These are phyloP conservation scores for Chaetops frenatus DNA, from an alignment of 2,113 vertebrate genomes.

Conservation along the genomic window DNA sequence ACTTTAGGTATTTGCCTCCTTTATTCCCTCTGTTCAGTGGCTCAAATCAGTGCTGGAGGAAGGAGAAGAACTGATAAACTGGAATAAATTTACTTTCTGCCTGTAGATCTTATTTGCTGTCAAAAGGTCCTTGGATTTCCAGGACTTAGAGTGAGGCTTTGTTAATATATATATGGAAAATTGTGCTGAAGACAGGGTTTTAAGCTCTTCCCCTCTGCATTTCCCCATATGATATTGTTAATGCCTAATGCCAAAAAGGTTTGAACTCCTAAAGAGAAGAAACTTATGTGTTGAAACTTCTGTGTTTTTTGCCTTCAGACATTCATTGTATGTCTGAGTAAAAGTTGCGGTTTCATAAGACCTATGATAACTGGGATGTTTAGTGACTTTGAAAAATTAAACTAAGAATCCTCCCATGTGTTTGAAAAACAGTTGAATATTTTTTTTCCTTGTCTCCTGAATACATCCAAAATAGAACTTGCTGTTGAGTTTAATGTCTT, in stretches of 20 bases:
- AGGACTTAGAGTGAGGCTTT: background rate
- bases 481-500: background rate
- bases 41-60: background rate
- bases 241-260: background rate
- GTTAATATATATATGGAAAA: background rate
- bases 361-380: background rate
- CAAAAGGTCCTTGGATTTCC: background rate
- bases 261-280: background rate
- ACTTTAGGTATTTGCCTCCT: background rate
- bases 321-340: background rate
- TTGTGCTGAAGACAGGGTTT: background rate
- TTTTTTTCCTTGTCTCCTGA: background rate
- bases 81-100: background rate
- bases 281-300: background rate
- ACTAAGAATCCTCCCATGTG: background rate
- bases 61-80: background rate
- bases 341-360: background rate
- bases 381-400: background rate
- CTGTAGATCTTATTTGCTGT: background rate
- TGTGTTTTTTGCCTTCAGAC: background rate
- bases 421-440: background rate
- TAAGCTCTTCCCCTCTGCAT: background rate
- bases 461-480: background rate
- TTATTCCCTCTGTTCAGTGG: background rate
- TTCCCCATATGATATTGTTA: background rate